Base-by-base conservation (phyloP, 92 coral and sea anemone species). In the Porites lobata region DNA sequence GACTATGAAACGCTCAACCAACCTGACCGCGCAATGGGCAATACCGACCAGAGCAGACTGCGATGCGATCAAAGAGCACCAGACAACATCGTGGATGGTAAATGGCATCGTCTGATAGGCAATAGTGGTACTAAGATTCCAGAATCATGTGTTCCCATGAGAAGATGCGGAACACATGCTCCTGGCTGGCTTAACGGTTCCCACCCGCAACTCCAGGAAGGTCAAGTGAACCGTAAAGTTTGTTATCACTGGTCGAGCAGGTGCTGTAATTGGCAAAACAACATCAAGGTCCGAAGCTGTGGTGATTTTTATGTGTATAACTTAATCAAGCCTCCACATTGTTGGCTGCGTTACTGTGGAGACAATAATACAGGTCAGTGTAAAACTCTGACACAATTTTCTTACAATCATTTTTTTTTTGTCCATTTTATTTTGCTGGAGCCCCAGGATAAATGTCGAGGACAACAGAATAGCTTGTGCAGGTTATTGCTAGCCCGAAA, bases 221-320 rank as follows among this genome's bases (percentile, higher is more conserved):
- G 81, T 38, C n/a, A 20, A 1, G 69, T 77, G 13, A 58, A 68
- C 26, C 81, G 81, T 26, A 61, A 29, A 58, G 81, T 77, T 24
- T 77, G 81, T 29, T 77, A 57, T 22, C 81, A 62, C 69, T 59
- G 81, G 81, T 12, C 21, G 8, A 57, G 29, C 69, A 26, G 26
- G 19, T 77, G 81, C 54, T 77, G 32, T 13, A 6, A 64, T 2
- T 17, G 78, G 78, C 10, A 29, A 6, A 9, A 14, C 53, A 18
- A 74, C 50, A 19, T 21, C 63, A 19, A 43, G 13, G 21, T 38
- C 11, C 13, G 50, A 54, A 38, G 61, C 24, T 77, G 81, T 8
- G 63, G 78, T 10, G 29, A 2, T 0, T 74, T 47, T 53, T 74
- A 65, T 7, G 69, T 65, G 69, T 65, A 65, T 11, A 26, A 65